Evolutionary conservation across 2,113 vertebrate genomes (phyloP).

Genomic region (Muscicapa adusta): DNA sequence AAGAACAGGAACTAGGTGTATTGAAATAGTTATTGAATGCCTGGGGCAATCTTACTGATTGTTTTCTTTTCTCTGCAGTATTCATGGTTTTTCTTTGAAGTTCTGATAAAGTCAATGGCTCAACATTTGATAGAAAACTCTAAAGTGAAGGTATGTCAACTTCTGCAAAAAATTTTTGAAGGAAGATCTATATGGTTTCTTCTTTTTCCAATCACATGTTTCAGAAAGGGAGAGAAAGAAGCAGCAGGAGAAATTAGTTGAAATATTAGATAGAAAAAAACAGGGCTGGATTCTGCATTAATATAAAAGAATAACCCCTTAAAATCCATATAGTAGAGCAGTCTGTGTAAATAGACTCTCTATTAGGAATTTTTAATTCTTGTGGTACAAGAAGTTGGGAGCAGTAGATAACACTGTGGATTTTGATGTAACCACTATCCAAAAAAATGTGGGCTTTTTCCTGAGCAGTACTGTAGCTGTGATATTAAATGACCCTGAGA

Average conservation of each 20-base stretch:
- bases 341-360: neutral
- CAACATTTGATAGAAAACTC: constrained; percentile 93
- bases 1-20: neutral
- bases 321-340: neutral
- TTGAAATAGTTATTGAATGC: neutral
- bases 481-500: neutral
- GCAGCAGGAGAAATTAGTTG: neutral
- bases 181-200: neutral
- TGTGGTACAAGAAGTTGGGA: neutral
- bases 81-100: constrained; percentile 99
- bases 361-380: neutral
- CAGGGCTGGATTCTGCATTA: neutral
- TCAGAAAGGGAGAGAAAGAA: neutral
- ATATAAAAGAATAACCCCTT: neutral
- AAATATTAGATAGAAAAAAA: neutral
- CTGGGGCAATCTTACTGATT: neutral
- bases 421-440: neutral
- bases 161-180: neutral
- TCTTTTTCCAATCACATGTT: neutral
- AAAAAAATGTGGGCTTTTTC: neutral
- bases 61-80: constrained; percentile 79
- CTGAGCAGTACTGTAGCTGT: neutral
- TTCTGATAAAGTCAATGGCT: constrained; percentile 96
- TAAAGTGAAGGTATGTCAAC: constrained; percentile 87
- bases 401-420: neutral